Percentiles rank a stretch among this genome's conserved stretches.
These are phyloP conservation scores for Hedya salicella DNA, from an alignment of 2,888 invertebrate species.

Conservation along the genomic window DNA sequence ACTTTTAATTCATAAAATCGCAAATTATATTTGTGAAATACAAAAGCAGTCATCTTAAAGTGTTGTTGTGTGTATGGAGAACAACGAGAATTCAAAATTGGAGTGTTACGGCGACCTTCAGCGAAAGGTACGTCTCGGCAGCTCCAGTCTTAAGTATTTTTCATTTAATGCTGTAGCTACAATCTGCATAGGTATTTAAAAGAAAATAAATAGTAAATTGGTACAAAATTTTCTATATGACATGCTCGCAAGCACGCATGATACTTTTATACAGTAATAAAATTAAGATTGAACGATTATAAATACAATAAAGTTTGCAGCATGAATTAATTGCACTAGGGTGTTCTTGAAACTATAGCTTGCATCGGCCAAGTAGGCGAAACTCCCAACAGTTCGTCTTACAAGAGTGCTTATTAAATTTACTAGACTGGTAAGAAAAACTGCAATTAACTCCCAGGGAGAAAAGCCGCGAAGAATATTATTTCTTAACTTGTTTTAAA, in stretches of 20 bases:
- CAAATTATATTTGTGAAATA: too few relatives aligned
- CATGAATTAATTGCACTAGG: conserved; percentile 52
- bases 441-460: conserved; percentile 56
- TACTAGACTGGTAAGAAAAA: conserved; percentile 55
- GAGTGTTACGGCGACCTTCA: too few relatives aligned
- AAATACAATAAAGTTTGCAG: conserved; percentile 53
- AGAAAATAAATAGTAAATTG: too few relatives aligned
- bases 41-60: too few relatives aligned
- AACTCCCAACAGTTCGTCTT: conserved; percentile 45
- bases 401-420: conserved; percentile 59
- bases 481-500: conserved; percentile 49
- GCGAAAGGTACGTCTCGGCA: too few relatives aligned
- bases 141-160: too few relatives aligned
- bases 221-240: too few relatives aligned
- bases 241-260: neutral
- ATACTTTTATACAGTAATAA: neutral
- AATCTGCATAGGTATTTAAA: too few relatives aligned
- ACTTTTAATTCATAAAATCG: too few relatives aligned
- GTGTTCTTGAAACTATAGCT: conserved; percentile 53
- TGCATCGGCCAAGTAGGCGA: conserved; percentile 52
- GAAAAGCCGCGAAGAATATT: conserved; percentile 52
- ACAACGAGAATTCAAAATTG: too few relatives aligned
- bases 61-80: too few relatives aligned
- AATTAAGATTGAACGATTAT: conserved; percentile 11
- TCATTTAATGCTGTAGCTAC: too few relatives aligned